Conservation (phyloP, 1,140 invertebrate species). For the Nylanderia fulva region DNA sequence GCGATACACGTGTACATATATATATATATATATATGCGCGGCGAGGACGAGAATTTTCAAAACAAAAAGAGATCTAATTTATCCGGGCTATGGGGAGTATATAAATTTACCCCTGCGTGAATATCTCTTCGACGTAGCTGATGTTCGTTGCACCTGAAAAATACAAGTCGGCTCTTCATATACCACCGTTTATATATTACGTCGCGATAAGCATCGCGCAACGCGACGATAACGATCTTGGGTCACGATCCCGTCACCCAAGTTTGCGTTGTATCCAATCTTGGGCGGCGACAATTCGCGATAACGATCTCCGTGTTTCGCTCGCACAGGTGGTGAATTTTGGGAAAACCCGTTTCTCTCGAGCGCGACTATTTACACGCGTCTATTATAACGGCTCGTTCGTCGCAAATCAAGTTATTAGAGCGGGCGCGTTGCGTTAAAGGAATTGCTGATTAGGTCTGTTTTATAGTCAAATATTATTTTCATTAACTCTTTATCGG, state of each 20-base stretch:
- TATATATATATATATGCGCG: no score
- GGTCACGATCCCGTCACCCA: conserved; percentile 19
- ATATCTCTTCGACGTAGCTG: background rate
- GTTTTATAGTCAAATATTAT: no score
- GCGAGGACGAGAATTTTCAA: background rate
- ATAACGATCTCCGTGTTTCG: conserved; percentile 39
- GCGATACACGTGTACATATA: conserved; percentile 1
- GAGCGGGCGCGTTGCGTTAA: background rate
- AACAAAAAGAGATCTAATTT: background rate
- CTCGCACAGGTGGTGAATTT: conserved; percentile 34
- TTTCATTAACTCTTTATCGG: no score
- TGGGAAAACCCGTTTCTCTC: background rate
- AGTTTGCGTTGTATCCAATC: conserved; percentile 36
- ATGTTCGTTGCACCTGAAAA: background rate
- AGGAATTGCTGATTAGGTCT: no score
- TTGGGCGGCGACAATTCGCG: conserved; percentile 39
- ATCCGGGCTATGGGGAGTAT: background rate
- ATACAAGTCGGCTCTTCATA: background rate
- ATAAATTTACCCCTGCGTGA: no score
- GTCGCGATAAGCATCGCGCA: conserved; percentile 43
- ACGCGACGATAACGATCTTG: conserved; percentile 49
- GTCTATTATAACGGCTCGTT: background rate
- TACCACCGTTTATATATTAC: conserved; percentile 26
- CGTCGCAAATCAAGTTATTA: conserved; percentile 4
- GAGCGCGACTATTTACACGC: background rate